phyloP scores from a whole-genome alignment of 2,797 vertebrate genomes.

The Neomorphus geoffroyi region DNA sequence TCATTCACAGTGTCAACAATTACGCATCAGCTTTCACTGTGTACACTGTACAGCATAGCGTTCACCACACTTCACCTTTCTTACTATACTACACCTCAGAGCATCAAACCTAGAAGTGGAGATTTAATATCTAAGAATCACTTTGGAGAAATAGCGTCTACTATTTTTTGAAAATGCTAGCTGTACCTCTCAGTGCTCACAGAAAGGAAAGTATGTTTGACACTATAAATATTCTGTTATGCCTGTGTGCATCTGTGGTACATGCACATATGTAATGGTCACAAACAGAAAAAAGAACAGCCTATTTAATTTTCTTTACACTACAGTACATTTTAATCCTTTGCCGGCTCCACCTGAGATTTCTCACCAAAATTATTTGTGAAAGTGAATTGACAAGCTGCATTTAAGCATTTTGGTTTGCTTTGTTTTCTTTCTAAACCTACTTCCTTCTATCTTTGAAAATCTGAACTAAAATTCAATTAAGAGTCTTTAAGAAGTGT shows the following conservation, averaged over 20 bases:
- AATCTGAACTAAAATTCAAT: neutral
- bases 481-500: neutral
- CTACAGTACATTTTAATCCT: neutral
- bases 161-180: neutral
- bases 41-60: neutral
- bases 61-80: neutral
- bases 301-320: neutral
- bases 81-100: neutral
- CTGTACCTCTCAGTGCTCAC: neutral
- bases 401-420: neutral
- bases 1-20: neutral
- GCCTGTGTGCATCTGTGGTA: neutral
- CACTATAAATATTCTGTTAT: neutral
- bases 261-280: neutral
- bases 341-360: neutral
- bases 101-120: neutral
- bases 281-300: neutral
- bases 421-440: neutral
- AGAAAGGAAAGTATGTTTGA: neutral
- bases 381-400: neutral
- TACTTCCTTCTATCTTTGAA: neutral
- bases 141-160: neutral
- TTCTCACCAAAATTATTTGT: neutral
- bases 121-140: neutral
- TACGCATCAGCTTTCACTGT: neutral